These are phyloP conservation scores for Hydrotaea diabolus DNA, from an alignment of 2,888 invertebrate species.

Conservation along the genomic window DNA sequence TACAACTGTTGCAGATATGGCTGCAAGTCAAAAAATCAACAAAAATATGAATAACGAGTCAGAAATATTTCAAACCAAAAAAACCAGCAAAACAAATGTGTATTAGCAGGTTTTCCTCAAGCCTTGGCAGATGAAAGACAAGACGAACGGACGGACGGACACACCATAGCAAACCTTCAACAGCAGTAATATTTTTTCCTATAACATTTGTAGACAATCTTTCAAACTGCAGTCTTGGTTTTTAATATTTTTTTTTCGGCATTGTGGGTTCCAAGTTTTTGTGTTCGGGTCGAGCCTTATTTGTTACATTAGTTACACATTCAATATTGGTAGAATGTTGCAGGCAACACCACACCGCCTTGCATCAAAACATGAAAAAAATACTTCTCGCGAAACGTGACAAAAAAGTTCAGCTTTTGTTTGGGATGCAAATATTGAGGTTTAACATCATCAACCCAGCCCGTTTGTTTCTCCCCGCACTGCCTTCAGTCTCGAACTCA, in stretches of 20 bases:
- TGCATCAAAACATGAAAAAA: slow-evolving; percentile 15
- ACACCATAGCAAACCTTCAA: slow-evolving; percentile 1
- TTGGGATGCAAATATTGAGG: slow-evolving; percentile 62
- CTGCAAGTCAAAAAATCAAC: slow-evolving; percentile 39
- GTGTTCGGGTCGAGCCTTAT: slow-evolving; percentile 30
- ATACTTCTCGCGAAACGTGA: slow-evolving; percentile 52
- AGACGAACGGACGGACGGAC: slow-evolving; percentile 1
- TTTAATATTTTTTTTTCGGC: not conserved
- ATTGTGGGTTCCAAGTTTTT: not conserved
- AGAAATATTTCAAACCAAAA: slow-evolving; percentile 17
- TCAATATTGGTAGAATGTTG: slow-evolving; percentile 34
- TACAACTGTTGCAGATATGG: slow-evolving; percentile 39
- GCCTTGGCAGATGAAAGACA: not conserved
- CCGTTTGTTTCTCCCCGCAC: not conserved
- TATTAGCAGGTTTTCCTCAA: slow-evolving; percentile 28
- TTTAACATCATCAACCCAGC: slow-evolving; percentile 16
- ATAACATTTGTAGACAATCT: slow-evolving; percentile 19
- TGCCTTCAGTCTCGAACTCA: no score
- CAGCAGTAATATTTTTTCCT: not conserved
- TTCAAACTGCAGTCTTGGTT: slow-evolving; percentile 5
- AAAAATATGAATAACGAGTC: slow-evolving; percentile 52
- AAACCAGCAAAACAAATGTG: not conserved
- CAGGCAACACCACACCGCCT: slow-evolving; percentile 10
- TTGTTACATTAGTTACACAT: slow-evolving; percentile 58
- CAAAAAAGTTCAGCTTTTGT: slow-evolving; percentile 58